Conservation (phyloP, 2,888 invertebrate species). For the Sarcophaga subvicina region DNA sequence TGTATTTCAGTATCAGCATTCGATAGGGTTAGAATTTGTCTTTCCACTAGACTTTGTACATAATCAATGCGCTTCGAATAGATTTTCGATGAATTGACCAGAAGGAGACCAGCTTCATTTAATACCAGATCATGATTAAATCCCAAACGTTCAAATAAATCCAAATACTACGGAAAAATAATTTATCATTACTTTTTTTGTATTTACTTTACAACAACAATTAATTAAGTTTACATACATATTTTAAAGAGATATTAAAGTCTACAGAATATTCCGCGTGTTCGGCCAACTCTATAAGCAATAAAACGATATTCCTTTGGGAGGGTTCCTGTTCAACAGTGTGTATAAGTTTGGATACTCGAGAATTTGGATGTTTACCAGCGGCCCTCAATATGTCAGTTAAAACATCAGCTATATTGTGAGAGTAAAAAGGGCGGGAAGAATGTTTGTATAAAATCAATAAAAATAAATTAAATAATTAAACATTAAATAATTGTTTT, state of each 20-base stretch:
- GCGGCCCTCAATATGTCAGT: conserved; percentile 72
- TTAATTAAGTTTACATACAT: conserved; percentile 73
- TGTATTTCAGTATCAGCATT: conserved; percentile 71
- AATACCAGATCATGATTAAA: conserved; percentile 67
- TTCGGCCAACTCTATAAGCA: conserved; percentile 78
- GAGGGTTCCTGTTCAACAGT: conserved; percentile 73
- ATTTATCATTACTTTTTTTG: conserved; percentile 57
- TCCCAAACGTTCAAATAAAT: conserved; percentile 73
- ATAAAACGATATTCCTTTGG: conserved; percentile 73
- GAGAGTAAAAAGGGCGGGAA: background rate
- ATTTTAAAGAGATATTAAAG: conserved; percentile 75
- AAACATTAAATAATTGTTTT: background rate
- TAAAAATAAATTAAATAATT: background rate
- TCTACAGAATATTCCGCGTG: conserved; percentile 77
- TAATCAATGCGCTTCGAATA: conserved; percentile 78
- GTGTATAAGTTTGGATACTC: conserved; percentile 75
- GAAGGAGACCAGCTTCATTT: conserved; percentile 74
- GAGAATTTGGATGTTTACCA: conserved; percentile 75
- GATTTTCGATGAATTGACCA: conserved; percentile 77
- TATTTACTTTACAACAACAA: background rate
- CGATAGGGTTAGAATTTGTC: conserved; percentile 74
- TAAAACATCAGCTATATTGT: conserved; percentile 48
- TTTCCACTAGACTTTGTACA: conserved; percentile 75
- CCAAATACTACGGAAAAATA: conserved; percentile 74
- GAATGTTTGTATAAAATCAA: too few species aligned